Base-by-base conservation (phyloP, 2,888 invertebrate genomes). In the Scelioninae gen. 1 region DNA sequence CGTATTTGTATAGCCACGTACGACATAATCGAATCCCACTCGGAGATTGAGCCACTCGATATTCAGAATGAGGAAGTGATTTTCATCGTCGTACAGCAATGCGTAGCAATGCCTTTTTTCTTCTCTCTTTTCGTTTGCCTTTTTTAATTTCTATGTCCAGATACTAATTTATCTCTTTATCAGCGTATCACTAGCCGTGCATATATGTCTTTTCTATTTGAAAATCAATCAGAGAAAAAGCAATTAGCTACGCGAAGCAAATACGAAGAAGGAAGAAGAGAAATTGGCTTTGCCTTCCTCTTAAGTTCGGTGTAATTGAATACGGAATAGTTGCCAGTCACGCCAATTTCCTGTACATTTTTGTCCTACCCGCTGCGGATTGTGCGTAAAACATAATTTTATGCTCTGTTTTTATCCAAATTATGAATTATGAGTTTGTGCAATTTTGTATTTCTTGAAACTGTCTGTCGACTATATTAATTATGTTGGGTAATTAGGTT, bases 21-120 rank as follows among this genome's bases (percentile, higher is more conserved):
- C 89, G 87, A 88, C 88, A 89, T 90, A 89, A 91, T 90, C 88
- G 88, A 90, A 87, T 86, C 84, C 74, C 83, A 84, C 86, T 58
- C 82, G 87, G 86, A 87, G 88, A 89, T 88, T 87, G 86, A 85
- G 83, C 85, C 81, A 82, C 83, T 82, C 83, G 68, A 77, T 81
- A 71, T 82, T 82, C 83, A 74, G 72, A 85, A 90, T 86, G 85
- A 90, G 91, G 90, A 91, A 91, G 89, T 87, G 86, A 89, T 90
- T 91, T 89, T 86, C 87, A 89, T 89, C 88, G 84, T 69, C 83
- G 68, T 83, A 78, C 71, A 71, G 78, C 72, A 84, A 82, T 66
- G 66, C 56, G 60, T 74, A 51, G 23, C 49, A 6, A 40, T 23
- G 23, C 23, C 23, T 23, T 23, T 23, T 23, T 16, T 56, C 53